Evolutionary conservation across 2,888 invertebrate species (phyloP), one percentile per base, ranked within the genome.

Genomic region (Tipula helvola): DNA sequence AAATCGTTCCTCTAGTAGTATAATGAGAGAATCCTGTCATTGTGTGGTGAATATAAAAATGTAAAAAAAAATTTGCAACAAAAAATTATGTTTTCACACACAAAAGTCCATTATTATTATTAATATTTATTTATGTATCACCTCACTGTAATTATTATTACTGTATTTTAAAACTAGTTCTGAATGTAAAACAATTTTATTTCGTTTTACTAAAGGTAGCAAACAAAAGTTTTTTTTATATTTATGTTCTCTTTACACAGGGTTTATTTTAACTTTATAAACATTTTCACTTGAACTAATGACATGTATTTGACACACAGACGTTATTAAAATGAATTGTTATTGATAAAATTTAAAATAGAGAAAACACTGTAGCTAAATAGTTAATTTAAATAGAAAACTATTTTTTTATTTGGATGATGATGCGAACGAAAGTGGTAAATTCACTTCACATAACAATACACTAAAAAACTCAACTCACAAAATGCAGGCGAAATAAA

Each of bases 401-500:
- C 52, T 52, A 52, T 52, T 5, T 4, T n/a, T 52, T 28, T 28
- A 1, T 28, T 28, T 28, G 28, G 28, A 28, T 52, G n/a, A 52
- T 71, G 71, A 71, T 71, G 71, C 71, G 71, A 71, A 71, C 71
- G 28, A 10, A 8, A 71, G 71, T 71, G 71, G 71, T 71, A 71
- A 71, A 71, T 71, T 71, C 71, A 71, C 71, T 71, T 71, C 71
- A 71, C 71, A 71, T 71, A 71, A 71, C 71, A 71, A 71, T 71
- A 71, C 71, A 71, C 71, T 18, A 71, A 71, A 71, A 39, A 39
- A 4, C 71, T 71, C 71, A 10, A 71, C 71, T 71, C 71, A 71
- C 71, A 71, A 71, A 71, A 71, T 71, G 71, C 71, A 71, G 28
- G 71, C 71, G 28, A 71, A 71, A 71, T 71, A 28, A 71, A 71